Conservation (phyloP, 2,113 vertebrate species). For the Isichthys henryi region DNA sequence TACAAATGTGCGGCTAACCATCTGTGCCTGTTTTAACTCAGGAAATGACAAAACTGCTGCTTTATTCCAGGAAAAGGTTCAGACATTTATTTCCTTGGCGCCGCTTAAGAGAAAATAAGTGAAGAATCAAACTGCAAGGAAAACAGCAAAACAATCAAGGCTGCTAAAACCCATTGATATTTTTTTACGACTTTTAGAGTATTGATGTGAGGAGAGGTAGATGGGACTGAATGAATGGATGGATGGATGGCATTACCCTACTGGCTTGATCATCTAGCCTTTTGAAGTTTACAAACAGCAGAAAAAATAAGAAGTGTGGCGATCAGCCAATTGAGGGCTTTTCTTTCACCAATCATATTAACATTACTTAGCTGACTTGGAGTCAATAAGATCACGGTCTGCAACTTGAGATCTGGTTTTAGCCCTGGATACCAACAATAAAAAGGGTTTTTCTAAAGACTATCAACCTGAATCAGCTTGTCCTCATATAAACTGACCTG, state of each 20-base stretch:
- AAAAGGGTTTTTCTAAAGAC: neutral
- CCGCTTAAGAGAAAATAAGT: slow-evolving; percentile 11
- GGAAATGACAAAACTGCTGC: slow-evolving; percentile 17
- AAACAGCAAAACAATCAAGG: neutral
- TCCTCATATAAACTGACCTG: neutral
- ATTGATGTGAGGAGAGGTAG: neutral
- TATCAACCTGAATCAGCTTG: neutral
- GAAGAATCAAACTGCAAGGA: neutral
- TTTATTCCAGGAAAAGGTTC: slow-evolving; percentile 16
- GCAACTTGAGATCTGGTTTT: neutral
- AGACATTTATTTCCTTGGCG: slow-evolving; percentile 14
- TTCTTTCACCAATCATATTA: neutral
- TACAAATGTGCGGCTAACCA: neutral
- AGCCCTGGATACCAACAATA: neutral
- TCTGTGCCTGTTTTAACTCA: slow-evolving; percentile 25
- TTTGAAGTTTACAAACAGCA: neutral
- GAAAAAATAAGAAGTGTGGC: neutral
- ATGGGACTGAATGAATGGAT: neutral
- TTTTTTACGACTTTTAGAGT: neutral
- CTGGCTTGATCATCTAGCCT: neutral
- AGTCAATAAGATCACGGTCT: neutral
- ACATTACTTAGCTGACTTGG: neutral
- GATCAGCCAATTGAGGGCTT: neutral
- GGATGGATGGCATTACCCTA: neutral
- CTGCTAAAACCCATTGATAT: neutral